Base-by-base conservation (phyloP, 2,797 vertebrate genomes). In the Acipenser oxyrinchus region DNA sequence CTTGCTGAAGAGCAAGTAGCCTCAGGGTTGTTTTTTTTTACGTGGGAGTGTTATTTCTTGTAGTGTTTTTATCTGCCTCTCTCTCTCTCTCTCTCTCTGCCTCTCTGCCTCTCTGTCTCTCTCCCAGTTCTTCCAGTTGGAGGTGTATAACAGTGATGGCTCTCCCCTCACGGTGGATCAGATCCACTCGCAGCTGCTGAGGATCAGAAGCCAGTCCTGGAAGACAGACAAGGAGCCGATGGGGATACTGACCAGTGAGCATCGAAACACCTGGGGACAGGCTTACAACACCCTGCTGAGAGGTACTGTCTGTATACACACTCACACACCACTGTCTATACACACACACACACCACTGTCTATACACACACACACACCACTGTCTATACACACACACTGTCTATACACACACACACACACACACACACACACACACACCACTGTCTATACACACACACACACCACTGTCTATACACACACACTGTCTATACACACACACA, bases 171-270 rank as follows among this genome's bases (percentile, higher is more conserved):
- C 90, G 0, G 88, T 90, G 82, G 84, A 89, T 71, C 91, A 93
- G 87, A 92, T 93, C 69, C 88, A 90, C 68, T 70, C 76, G 10
- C 91, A 93, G 82, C 84, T 93, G 70, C 78, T 87, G 60, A 79
- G 88, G 68, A 91, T 93, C 75, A 70, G 91, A 6, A 81, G 89
- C 49, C 88, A 91, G 79, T 92, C 91, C 9, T 91, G 90, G 88
- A 93, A 93, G 82, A 93, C 91, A 0, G 90, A 92, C 81, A 93
- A 93, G 71, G 90, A 92, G 78, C 91, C 91, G 0, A 87, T 92
- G 81, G 91, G 91, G 18, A 90, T 93, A 68, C 86, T 93, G 80
- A 92, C 91, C 77, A 92, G 90, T 12, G 91, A 93, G 73, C 91
- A 93, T 74, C 84, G 91, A 2, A 89, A 91, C 80, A 92, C 89